phyloP scores from a whole-genome alignment of 2,113 vertebrate genomes.

The Monopterus albus region DNA sequence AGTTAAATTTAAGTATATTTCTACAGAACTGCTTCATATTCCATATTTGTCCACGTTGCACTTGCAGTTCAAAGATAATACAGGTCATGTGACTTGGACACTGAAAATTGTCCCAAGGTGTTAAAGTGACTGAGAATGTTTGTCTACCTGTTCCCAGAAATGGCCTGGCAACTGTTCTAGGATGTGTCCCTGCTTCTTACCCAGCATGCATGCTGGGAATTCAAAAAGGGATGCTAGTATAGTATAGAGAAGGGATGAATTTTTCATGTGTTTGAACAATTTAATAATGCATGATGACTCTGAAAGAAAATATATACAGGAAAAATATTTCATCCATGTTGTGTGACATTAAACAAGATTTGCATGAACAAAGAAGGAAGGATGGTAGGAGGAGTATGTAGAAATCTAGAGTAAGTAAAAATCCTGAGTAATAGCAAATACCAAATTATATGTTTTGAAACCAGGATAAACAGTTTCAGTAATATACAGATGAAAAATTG shows the following conservation, averaged over 20 bases:
- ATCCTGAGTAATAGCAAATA: no score
- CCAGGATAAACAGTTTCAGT: background rate
- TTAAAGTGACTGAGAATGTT: background rate
- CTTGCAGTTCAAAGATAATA: background rate
- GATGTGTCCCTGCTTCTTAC: background rate
- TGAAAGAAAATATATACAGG: slow-evolving; percentile 6
- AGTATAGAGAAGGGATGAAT: slow-evolving; percentile 4
- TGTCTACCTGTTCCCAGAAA: background rate
- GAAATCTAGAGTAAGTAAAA: slow-evolving; percentile 8
- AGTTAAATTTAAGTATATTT: background rate
- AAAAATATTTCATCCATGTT: slow-evolving; percentile 1
- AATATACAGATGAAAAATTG: background rate
- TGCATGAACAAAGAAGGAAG: background rate
- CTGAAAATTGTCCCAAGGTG: background rate
- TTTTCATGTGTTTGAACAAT: slow-evolving; percentile 2
- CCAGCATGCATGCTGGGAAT: slow-evolving; percentile 2
- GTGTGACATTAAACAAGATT: background rate
- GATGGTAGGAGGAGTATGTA: background rate
- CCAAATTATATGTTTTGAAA: no score
- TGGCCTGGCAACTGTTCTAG: background rate
- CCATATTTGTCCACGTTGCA: background rate
- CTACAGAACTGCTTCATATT: background rate
- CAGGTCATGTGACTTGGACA: background rate
- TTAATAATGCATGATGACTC: slow-evolving; percentile 32
- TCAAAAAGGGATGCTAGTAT: background rate